phyloP scores from a whole-genome alignment of 2,888 invertebrate genomes.

The Melinopterus prodromus region DNA sequence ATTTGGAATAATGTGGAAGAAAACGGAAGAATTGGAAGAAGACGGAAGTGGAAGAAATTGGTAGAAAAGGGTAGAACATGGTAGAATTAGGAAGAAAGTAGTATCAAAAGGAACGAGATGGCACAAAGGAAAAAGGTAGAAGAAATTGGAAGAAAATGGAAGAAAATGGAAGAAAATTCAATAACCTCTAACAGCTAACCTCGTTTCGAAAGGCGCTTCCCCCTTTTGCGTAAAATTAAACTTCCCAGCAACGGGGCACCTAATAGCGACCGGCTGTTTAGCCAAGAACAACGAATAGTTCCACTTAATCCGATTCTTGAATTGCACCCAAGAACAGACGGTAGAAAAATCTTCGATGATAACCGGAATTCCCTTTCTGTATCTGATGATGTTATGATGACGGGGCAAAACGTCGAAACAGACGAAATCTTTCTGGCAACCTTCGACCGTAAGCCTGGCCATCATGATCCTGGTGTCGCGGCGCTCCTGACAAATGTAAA shows the following conservation, averaged over 20 bases:
- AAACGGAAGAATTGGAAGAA: no score
- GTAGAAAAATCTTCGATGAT: conserved; percentile 91
- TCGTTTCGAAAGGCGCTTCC: conserved; percentile 89
- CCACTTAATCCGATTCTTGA: conserved; percentile 85
- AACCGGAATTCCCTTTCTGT: conserved; percentile 86
- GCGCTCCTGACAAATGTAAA: conserved; percentile 94
- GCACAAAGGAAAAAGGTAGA: no score
- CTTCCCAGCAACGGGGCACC: conserved; percentile 96
- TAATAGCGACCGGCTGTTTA: conserved; percentile 89
- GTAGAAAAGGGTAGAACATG: no score
- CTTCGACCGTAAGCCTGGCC: conserved; percentile 95
- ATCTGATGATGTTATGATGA: conserved; percentile 95
- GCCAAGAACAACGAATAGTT: conserved; percentile 86
- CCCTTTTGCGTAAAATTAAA: conserved; percentile 93
- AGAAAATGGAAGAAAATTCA: not conserved
- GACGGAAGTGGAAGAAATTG: no score
- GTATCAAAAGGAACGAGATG: no score
- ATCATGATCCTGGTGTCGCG: conserved; percentile 93
- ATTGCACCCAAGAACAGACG: conserved; percentile 95
- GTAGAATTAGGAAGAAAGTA: no score
- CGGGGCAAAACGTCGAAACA: conserved; percentile 96
- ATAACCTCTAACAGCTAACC: conserved; percentile 38
- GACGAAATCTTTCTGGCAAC: conserved; percentile 96
- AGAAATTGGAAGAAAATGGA: not conserved
- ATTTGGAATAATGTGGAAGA: no score